A percentile compares a stretch with the other conserved stretches of the same genome.
Evolutionary conservation across 2,888 invertebrate species (phyloP).

Genomic region (Cataglyphis cursor): DNA sequence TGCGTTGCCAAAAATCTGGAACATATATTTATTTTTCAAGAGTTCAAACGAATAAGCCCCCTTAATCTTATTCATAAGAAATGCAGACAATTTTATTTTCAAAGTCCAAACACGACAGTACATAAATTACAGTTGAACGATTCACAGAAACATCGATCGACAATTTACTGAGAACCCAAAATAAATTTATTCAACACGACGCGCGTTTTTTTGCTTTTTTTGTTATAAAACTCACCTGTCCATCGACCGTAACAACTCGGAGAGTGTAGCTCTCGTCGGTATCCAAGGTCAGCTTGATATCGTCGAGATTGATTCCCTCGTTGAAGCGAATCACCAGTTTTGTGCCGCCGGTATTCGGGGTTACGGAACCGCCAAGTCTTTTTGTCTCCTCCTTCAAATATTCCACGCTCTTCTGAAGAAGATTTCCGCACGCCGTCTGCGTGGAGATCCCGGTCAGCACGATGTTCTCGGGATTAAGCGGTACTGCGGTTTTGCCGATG

Average conservation of each 20-base stretch:
- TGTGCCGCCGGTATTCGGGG: slow-evolving; percentile 65
- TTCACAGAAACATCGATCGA: not conserved
- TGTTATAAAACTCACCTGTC: slow-evolving; percentile 69
- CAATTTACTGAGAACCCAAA: not conserved
- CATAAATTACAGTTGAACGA: not conserved
- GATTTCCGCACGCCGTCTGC: slow-evolving; percentile 80
- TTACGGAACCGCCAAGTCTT: not conserved
- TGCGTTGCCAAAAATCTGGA: too few relatives aligned
- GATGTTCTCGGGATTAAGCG: slow-evolving; percentile 88
- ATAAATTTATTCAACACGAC: slow-evolving; percentile 26
- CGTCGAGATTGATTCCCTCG: slow-evolving; percentile 42
- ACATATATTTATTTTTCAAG: too few relatives aligned
- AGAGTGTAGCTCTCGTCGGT: slow-evolving; percentile 89
- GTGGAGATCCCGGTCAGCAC: slow-evolving; percentile 80
- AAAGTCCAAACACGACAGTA: not conserved
- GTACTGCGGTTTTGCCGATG: slow-evolving; percentile 88
- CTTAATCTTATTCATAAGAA: slow-evolving; percentile 10
- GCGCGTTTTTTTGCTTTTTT: not conserved
- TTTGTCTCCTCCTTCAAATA: slow-evolving; percentile 70
- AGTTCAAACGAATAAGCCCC: too few relatives aligned
- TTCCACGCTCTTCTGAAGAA: slow-evolving; percentile 76
- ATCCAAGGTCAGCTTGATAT: slow-evolving; percentile 87
- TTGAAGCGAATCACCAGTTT: slow-evolving; percentile 74
- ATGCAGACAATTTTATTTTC: not conserved
- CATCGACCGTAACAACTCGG: slow-evolving; percentile 53